Evolutionary conservation across 2,113 vertebrate species (phyloP).

Genomic region (Cinclus mexicanus): DNA sequence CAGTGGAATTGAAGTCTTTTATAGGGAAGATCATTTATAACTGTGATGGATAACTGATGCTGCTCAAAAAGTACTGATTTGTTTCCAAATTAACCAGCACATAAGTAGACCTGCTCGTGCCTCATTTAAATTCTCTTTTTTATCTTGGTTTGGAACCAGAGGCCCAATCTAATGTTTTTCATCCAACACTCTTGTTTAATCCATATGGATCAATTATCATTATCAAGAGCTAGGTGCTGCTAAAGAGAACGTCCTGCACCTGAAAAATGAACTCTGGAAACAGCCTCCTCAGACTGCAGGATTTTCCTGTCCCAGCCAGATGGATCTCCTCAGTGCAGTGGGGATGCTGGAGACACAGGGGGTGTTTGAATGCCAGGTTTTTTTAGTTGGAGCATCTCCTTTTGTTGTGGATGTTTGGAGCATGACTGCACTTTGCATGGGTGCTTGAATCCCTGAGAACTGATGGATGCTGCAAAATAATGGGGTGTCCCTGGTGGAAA

Average conservation of each 20-base stretch:
- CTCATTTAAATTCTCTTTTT: conserved; percentile 37
- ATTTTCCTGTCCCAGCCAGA: neutral
- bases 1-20: neutral
- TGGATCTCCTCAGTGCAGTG: neutral
- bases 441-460: neutral
- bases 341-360: neutral
- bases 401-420: neutral
- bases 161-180: neutral
- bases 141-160: conserved; percentile 30
- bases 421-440: neutral
- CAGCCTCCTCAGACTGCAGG: neutral
- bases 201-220: conserved; percentile 16
- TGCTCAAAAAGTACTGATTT: conserved; percentile 11
- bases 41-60: neutral
- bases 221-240: neutral
- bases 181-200: neutral
- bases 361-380: neutral
- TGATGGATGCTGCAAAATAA: neutral
- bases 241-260: neutral
- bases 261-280: neutral
- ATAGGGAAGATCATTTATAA: neutral
- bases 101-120: neutral
- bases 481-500: neutral
- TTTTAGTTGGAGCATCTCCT: neutral
- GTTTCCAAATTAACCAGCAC: conserved; percentile 31